Conservation (phyloP, 2,888 invertebrate genomes). For the Amphipyra berbera region DNA sequence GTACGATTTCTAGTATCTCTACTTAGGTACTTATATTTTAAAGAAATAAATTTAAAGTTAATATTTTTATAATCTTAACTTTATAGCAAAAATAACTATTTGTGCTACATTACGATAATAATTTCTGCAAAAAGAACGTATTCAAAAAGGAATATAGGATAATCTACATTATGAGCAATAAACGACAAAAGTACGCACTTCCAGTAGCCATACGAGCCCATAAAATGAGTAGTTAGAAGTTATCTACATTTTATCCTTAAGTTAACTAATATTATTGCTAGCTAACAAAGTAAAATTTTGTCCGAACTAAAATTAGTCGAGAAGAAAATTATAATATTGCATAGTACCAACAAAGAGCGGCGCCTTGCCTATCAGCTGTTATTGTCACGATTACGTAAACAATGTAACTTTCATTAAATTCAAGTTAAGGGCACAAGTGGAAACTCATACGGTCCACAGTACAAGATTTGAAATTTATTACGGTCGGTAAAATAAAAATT, state of each 20-base stretch:
- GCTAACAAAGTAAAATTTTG: conserved; percentile 36
- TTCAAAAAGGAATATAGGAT: conserved; percentile 16
- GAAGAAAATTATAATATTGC: conserved; percentile 15
- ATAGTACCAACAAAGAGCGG: conserved; percentile 45
- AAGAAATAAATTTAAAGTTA: neutral
- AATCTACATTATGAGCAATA: conserved; percentile 45
- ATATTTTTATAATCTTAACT: conserved; percentile 3
- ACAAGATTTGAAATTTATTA: conserved; percentile 81
- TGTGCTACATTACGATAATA: conserved; percentile 1
- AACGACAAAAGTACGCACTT: conserved; percentile 47
- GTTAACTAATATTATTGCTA: conserved; percentile 32
- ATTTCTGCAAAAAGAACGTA: conserved; percentile 5
- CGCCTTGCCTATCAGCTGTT: conserved; percentile 61
- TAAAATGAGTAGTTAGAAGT: conserved; percentile 45
- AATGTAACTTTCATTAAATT: conserved; percentile 64
- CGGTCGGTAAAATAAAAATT: conserved; percentile 73
- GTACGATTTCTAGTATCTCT: neutral
- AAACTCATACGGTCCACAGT: conserved; percentile 63
- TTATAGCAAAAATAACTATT: conserved; percentile 33
- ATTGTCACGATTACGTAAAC: conserved; percentile 54
- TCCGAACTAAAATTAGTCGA: conserved; percentile 3
- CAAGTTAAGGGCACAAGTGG: conserved; percentile 70
- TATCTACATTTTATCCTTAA: conserved; percentile 22
- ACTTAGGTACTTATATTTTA: neutral
- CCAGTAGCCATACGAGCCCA: conserved; percentile 23